phyloP scores from a whole-genome alignment of 2,797 vertebrate genomes.

The Schizothorax lantsangensis region DNA sequence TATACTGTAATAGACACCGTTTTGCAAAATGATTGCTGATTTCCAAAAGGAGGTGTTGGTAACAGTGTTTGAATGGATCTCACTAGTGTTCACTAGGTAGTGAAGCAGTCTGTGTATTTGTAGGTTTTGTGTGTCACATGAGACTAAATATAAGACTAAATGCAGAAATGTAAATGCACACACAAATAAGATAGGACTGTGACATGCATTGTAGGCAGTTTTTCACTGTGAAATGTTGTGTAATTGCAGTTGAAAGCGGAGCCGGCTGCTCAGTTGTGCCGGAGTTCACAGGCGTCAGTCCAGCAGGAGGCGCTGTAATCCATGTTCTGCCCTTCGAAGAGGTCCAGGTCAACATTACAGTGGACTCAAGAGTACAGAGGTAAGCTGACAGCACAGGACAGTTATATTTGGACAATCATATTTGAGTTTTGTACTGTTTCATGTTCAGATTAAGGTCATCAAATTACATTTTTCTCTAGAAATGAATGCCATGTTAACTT shows the following conservation, averaged over 20 bases:
- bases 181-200: background rate
- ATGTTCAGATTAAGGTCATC: background rate
- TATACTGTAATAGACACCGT: too few relatives aligned
- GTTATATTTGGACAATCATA: background rate
- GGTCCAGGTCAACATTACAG: constrained; percentile 59
- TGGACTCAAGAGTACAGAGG: constrained; percentile 59
- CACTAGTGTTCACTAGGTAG: background rate
- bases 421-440: background rate
- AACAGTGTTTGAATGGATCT: background rate
- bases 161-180: background rate
- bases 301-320: constrained; percentile 43
- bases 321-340: constrained; percentile 69
- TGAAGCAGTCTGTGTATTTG: background rate
- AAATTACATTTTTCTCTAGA: background rate
- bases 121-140: background rate
- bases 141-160: background rate
- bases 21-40: too few relatives aligned
- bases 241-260: constrained; percentile 67
- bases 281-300: constrained; percentile 56
- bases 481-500: background rate
- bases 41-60: background rate
- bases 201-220: background rate
- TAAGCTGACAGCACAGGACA: constrained; percentile 56
- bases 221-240: background rate
- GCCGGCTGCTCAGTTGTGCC: constrained; percentile 64